phyloP scores from a whole-genome alignment of 2,113 vertebrate species.

The Asarcornis scutulata region DNA sequence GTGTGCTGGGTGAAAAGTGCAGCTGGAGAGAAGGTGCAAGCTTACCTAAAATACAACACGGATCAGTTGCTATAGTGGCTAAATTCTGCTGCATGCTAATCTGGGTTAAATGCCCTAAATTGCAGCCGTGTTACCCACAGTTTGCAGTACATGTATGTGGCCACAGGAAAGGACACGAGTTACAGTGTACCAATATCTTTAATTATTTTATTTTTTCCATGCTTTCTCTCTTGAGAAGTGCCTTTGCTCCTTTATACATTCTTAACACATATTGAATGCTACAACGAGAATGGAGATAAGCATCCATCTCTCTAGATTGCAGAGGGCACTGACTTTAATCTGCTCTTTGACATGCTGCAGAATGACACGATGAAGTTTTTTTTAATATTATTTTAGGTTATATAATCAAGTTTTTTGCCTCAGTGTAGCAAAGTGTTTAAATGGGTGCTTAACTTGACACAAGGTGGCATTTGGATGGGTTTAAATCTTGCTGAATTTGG shows the following conservation, averaged over 20 bases:
- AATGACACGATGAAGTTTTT: neutral
- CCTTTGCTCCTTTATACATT: neutral
- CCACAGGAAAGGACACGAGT: neutral
- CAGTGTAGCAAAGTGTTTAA: neutral
- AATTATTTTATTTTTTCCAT: neutral
- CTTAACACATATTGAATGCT: neutral
- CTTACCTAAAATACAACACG: neutral
- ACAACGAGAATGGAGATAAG: neutral
- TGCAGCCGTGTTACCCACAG: accelerated
- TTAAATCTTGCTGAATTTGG: neutral
- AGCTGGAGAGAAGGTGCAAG: neutral
- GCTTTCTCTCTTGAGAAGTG: neutral
- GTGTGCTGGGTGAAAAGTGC: neutral
- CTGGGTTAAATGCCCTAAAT: neutral
- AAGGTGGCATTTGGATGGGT: neutral
- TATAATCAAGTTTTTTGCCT: neutral
- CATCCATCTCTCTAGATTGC: neutral
- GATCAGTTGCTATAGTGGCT: neutral
- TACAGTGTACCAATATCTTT: neutral
- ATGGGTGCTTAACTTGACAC: accelerated
- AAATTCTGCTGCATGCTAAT: neutral
- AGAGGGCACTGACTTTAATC: neutral
- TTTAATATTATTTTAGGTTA: neutral
- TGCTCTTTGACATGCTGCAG: accelerated
- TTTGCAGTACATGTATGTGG: accelerated